Evolutionary conservation across 1,140 invertebrate genomes (phyloP).

Genomic region (Phymastichus coffea): DNA sequence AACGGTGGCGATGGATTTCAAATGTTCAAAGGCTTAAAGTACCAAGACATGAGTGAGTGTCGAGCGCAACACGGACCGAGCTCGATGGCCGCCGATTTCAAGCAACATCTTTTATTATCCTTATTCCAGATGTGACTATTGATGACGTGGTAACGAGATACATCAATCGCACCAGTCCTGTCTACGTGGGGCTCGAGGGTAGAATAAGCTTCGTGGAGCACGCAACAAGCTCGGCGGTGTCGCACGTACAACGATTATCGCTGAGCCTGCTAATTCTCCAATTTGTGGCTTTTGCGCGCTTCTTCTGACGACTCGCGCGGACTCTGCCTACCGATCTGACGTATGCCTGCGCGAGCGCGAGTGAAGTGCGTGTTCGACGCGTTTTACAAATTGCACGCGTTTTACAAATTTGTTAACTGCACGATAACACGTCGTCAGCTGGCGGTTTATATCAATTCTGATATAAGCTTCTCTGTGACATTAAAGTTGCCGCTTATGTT

Average conservation of each 20-base stretch:
- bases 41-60: conserved; percentile 27
- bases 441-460: no score
- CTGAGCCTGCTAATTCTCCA: background rate
- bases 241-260: background rate
- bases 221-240: background rate
- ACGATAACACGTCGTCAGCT: no score
- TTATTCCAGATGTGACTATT: conserved; percentile 17
- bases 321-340: background rate
- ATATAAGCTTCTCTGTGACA: no score
- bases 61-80: background rate
- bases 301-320: background rate
- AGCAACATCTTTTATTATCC: background rate
- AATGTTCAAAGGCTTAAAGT: conserved; percentile 30
- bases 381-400: no score
- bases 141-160: conserved; percentile 20
- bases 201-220: conserved; percentile 15
- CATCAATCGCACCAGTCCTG: conserved; percentile 29
- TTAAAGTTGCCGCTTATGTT: no score
- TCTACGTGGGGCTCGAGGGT: conserved; percentile 27
- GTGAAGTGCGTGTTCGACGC: no score
- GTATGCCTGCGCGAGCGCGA: background rate
- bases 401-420: no score
- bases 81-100: background rate
- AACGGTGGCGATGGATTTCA: conserved; percentile 47
- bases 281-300: background rate